Evolutionary conservation across 1,140 invertebrate species (phyloP), one percentile per base, ranked within the genome.

Genomic region (Reticulitermes speratus): DNA sequence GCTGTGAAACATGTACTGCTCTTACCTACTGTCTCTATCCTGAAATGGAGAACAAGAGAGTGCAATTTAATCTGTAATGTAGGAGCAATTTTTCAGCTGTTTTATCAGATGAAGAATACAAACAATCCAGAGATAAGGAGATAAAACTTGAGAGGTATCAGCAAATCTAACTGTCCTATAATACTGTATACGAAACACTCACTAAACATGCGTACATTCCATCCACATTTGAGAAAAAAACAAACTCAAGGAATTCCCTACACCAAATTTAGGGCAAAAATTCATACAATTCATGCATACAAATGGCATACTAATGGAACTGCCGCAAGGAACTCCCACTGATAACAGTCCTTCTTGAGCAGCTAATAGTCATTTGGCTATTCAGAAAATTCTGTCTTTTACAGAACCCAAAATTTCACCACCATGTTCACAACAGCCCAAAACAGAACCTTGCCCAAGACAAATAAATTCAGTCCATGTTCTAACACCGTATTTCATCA

Each of bases 71-170:
- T 75, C 65, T 30, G 8, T 30, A 75, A 30, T 30, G n/a, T 75
- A 30, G 8, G 8, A 2, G 65, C n/a, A 8, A 75, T 7, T 65
- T 23, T 23, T 6, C 59, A 1, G 7, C 21, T 65, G 25, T 75
- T 75, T 75, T 75, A 75, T 75, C 65, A 75, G n/a, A 30, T 75
- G 25, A 75, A 30, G 65, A 75, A 75, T 75, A 75, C 65, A 75
- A 75, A 75, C 65, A 75, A 30, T 75, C n/a, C 65, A 75, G 65
- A 75, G 65, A 75, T 75, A 75, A 75, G 65, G 1, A 75, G n/a
- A 75, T 75, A n/a, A 75, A 75, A 8, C 25, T 14, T 25, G 7
- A 6, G 14, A 75, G 65, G 16, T 75, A 75, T 75, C n/a, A 3
- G 65, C 16, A 30, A 9, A 75, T n/a, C 25, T 30, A 75, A 25